phyloP scores from a whole-genome alignment of 2,888 invertebrate genomes.

The Elmis aenea region DNA sequence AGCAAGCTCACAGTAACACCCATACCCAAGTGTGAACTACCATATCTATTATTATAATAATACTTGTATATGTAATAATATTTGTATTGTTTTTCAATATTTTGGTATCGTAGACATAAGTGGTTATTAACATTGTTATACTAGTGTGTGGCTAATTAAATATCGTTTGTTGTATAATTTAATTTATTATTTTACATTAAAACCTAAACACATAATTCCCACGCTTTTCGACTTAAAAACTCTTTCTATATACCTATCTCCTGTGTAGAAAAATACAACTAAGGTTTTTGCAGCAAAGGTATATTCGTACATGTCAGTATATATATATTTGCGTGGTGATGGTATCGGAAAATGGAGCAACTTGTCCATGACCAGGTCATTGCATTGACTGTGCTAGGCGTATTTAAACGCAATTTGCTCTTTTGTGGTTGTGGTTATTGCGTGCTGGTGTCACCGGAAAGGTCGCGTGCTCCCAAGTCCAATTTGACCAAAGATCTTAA shows the following conservation, averaged over 20 bases:
- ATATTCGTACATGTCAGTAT: too few species aligned
- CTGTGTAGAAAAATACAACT: too few species aligned
- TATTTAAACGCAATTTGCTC: slow-evolving; percentile 33
- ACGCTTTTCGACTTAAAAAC: too few species aligned
- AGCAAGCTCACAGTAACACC: slow-evolving; percentile 76
- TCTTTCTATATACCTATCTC: too few species aligned
- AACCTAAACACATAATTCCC: too few species aligned
- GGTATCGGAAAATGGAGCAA: slow-evolving; percentile 26
- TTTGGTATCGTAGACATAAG: slow-evolving; percentile 31
- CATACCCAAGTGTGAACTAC: slow-evolving; percentile 76
- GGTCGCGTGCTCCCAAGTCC: slow-evolving; percentile 25
- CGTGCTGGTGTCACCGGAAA: slow-evolving; percentile 29
- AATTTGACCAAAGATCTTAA: slow-evolving; percentile 12
- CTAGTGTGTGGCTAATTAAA: background rate
- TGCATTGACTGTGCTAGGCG: slow-evolving; percentile 28
- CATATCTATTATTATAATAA: slow-evolving; percentile 1
- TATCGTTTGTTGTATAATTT: too few species aligned
- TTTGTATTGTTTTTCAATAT: slow-evolving; percentile 38
- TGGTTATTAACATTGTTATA: background rate
- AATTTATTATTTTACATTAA: too few species aligned
- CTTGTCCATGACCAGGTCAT: slow-evolving; percentile 33
- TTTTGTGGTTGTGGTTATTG: slow-evolving; percentile 30
- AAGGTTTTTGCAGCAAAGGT: too few species aligned
- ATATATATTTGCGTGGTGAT: too few species aligned
- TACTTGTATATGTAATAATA: slow-evolving; percentile 24